A percentile compares a stretch with the other conserved stretches of the same genome.
phyloP scores from a whole-genome alignment of 1,140 invertebrate species.

The Drosophila dunni region DNA sequence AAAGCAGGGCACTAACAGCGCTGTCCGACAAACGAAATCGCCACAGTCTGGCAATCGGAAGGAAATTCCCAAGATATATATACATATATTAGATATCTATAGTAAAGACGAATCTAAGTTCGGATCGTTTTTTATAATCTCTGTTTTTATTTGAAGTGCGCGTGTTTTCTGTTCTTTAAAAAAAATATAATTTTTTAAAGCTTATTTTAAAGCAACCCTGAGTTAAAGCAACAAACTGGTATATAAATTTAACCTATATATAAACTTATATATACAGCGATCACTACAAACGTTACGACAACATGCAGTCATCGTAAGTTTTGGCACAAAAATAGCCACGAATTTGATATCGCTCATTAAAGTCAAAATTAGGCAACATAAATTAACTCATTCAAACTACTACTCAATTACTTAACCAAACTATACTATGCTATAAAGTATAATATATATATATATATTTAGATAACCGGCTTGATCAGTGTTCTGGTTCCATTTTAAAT shows the following conservation, averaged over 20 bases:
- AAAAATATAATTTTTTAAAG: background rate
- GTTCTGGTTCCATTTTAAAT: too few species aligned
- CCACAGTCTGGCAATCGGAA: conserved; percentile 25
- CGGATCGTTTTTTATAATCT: background rate
- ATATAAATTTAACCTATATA: background rate
- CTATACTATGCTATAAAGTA: too few species aligned
- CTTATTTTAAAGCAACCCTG: too few species aligned
- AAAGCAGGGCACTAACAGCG: conserved; percentile 68
- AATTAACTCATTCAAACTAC: background rate
- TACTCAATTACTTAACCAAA: too few species aligned
- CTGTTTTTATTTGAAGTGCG: conserved; percentile 19
- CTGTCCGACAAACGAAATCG: conserved; percentile 55
- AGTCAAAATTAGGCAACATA: background rate
- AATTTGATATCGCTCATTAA: background rate
- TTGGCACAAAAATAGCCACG: conserved; percentile 2
- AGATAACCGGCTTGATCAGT: too few species aligned
- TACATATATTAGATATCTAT: too few species aligned
- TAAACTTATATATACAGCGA: conserved; percentile 3
- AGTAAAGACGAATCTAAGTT: too few species aligned
- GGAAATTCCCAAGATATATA: too few species aligned
- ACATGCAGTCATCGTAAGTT: conserved; percentile 74
- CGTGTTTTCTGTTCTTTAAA: conserved; percentile 5
- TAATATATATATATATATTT: too few species aligned
- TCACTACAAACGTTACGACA: conserved; percentile 17
- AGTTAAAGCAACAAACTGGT: too few species aligned